A percentile compares a stretch with the other conserved stretches of the same genome.
These are phyloP conservation scores for Sorex araneus DNA, from an alignment of 2,113 vertebrate species.

Conservation along the genomic window DNA sequence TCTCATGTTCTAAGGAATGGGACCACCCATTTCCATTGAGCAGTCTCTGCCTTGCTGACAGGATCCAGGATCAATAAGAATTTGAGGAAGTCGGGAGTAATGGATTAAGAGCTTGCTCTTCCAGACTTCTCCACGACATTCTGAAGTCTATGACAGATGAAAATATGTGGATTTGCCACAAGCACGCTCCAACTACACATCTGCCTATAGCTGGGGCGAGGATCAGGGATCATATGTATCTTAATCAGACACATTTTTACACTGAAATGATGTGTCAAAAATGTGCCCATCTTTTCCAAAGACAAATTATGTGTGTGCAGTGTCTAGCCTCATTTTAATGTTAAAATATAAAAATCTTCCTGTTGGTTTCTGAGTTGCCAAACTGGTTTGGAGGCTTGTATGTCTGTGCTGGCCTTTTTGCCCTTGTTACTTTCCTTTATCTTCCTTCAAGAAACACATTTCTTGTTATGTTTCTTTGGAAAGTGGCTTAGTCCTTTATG, in stretches of 20 bases:
- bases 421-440: background rate
- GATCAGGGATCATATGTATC: background rate
- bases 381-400: background rate
- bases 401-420: background rate
- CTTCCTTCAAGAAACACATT: slow-evolving; percentile 58
- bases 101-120: background rate
- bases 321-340: background rate
- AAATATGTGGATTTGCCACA: background rate
- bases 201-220: background rate
- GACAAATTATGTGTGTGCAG: background rate
- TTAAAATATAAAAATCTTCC: background rate
- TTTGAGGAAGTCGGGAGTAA: background rate
- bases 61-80: background rate
- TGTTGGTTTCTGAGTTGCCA: background rate
- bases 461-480: slow-evolving; percentile 57
- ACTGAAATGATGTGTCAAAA: slow-evolving; percentile 16
- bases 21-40: background rate
- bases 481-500: slow-evolving; percentile 20
- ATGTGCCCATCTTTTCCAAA: slow-evolving; percentile 1
- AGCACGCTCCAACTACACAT: background rate
- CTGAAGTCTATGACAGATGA: background rate
- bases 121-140: background rate
- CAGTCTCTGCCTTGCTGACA: background rate
- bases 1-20: background rate
- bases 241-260: slow-evolving; percentile 13